Percentiles rank a stretch among this genome's conserved stretches.
These are phyloP conservation scores for Gambelia wislizenii DNA, from an alignment of 2,797 vertebrate species.

Conservation along the genomic window DNA sequence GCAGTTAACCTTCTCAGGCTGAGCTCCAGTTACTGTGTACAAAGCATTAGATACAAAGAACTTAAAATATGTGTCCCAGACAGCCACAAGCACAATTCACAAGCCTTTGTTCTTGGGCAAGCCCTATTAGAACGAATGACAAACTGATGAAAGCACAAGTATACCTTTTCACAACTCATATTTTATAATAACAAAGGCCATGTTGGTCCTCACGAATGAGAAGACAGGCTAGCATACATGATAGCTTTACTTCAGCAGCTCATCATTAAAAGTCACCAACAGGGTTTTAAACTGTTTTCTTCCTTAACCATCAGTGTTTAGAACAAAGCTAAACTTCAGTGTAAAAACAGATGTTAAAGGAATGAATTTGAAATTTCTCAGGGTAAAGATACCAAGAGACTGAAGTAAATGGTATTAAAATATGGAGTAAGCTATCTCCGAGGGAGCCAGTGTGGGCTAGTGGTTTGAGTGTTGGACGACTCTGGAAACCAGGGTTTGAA, in stretches of 20 bases:
- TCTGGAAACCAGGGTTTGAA: too few relatives aligned
- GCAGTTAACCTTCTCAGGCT: conserved; percentile 1
- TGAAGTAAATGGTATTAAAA: background rate
- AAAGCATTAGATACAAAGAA: conserved; percentile 17
- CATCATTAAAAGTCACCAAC: background rate
- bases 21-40: background rate
- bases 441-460: too few relatives aligned
- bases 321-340: background rate
- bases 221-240: background rate
- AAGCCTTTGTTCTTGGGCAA: background rate
- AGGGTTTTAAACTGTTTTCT: background rate
- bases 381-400: background rate
- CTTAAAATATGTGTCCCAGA: background rate
- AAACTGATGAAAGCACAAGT: background rate
- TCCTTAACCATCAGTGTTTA: background rate
- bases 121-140: background rate
- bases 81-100: background rate
- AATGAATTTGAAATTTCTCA: background rate
- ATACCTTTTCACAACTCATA: background rate
- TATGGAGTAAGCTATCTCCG: background rate
- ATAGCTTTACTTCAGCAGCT: background rate
- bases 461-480: too few relatives aligned
- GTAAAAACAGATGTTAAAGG: background rate
- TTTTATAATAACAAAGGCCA: background rate
- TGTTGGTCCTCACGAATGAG: background rate